Evolutionary conservation across 2,888 invertebrate genomes (phyloP), one percentile per base, ranked within the genome.

Genomic region (Oscheius sp.): DNA sequence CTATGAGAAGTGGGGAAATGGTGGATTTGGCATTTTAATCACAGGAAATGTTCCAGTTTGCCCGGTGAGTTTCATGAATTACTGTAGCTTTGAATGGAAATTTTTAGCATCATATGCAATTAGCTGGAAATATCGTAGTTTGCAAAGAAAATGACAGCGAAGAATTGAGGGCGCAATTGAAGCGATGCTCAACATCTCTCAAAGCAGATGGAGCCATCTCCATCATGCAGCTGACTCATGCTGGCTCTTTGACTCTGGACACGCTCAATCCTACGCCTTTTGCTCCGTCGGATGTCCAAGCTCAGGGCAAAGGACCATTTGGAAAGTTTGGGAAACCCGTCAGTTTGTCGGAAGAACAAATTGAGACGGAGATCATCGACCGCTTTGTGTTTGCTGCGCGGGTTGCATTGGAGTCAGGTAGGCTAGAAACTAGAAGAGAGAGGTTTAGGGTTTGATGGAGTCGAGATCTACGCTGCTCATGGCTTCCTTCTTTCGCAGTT

Each of bases 401-500:
- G 33, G 45, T 58, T 8, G 66, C 70, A 0, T 67, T 71, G 34
- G 71, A 75, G 42, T 39, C 46, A 46, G 75, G 70, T 48, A n/a
- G n/a, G n/a, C n/a, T n/a, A n/a, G n/a, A n/a, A n/a, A n/a, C n/a
- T n/a, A n/a, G n/a, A n/a, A n/a, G n/a, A n/a, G n/a, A n/a, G n/a
- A n/a, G n/a, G 29, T 68, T 29, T 17, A 50, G 78, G 81, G 6
- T 82, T 82, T 46, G 80, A 82, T 45, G 82, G 82, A 10, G 69
- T 81, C 34, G 72, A 82, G 58, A 64, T 82, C 4, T 80, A 82
- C 37, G 76, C 63, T n/a, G 82, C 82, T 5, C 82, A 82, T 42
- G 82, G 82, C 27, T 82, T 81, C 50, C 73, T 82, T 5, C 65
- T 82, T 8, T 75, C 82, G 3, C 82, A 82, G 61, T 82, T 82